phyloP scores from a whole-genome alignment of 2,888 invertebrate species.

The Archips crataeganus region DNA sequence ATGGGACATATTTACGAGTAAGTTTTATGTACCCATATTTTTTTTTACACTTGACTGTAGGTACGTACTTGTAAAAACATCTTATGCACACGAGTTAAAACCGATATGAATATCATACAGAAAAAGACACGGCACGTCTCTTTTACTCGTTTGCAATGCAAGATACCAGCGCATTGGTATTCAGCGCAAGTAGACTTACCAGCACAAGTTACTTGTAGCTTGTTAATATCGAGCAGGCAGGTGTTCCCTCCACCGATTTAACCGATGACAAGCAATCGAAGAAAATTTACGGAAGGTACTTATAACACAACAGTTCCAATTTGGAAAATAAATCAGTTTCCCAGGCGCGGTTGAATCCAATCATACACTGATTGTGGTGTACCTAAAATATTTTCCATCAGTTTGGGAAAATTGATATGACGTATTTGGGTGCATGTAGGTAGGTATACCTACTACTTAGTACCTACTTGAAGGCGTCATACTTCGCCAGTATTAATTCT shows the following conservation, averaged over 20 bases:
- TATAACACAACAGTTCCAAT: slow-evolving; percentile 49
- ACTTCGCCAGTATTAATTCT: slow-evolving; percentile 15
- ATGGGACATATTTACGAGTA: too few relatives aligned
- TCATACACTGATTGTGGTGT: slow-evolving; percentile 47
- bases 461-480: neutral
- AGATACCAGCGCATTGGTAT: slow-evolving; percentile 27
- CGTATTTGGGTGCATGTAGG: slow-evolving; percentile 11
- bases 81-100: neutral
- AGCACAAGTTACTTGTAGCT: slow-evolving; percentile 31
- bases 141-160: slow-evolving; percentile 14
- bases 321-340: slow-evolving; percentile 54
- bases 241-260: neutral
- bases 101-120: neutral
- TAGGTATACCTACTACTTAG: neutral
- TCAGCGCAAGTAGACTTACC: slow-evolving; percentile 20
- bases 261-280: slow-evolving; percentile 4
- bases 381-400: slow-evolving; percentile 49
- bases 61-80: neutral
- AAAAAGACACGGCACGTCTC: slow-evolving; percentile 2
- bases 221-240: slow-evolving; percentile 21
- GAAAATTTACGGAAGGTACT: slow-evolving; percentile 40
- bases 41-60: too few relatives aligned
- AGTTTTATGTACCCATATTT: too few relatives aligned
- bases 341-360: slow-evolving; percentile 48
- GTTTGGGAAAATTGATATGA: slow-evolving; percentile 41